phyloP scores from a whole-genome alignment of 2,888 invertebrate genomes.

The Apoda limacodes region DNA sequence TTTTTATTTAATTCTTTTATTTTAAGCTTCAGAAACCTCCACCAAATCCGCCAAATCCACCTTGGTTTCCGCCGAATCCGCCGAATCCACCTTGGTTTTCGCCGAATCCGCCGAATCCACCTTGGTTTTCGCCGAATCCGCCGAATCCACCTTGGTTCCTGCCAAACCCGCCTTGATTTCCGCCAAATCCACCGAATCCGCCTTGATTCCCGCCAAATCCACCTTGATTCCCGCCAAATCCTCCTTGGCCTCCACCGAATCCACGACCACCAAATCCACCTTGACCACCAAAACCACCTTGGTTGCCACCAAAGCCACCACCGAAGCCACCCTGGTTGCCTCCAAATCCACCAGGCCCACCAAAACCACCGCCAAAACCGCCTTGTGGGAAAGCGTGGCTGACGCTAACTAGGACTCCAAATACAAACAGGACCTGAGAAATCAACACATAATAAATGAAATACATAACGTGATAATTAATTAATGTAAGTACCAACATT shows the following conservation, averaged over 20 bases:
- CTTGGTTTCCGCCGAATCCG: constrained; percentile 6
- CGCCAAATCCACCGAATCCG: constrained; percentile 11
- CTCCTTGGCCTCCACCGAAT: constrained; percentile 9
- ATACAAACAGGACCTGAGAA: no score
- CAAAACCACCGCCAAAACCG: constrained; percentile 10
- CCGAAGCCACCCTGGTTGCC: constrained; percentile 12
- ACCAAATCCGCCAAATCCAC: constrained; percentile 6
- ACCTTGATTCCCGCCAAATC: constrained; percentile 11
- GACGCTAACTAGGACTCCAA: no score
- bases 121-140: constrained; percentile 1
- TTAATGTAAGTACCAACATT: no score
- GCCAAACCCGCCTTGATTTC: constrained; percentile 6
- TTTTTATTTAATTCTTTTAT: no score
- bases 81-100: constrained; percentile 12
- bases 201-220: constrained; percentile 5
- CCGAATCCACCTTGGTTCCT: not conserved
- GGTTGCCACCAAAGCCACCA: constrained; percentile 19
- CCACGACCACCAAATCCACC: constrained; percentile 9
- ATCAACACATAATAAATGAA: no score
- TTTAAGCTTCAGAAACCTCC: constrained; percentile 9
- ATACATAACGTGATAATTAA: no score
- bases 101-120: constrained; percentile 12
- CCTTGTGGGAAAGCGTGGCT: no score
- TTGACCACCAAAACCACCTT: constrained; percentile 22
- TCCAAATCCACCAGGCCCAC: constrained; percentile 11